Percentiles rank a stretch among this genome's conserved stretches.
Evolutionary conservation across 2,113 vertebrate genomes (phyloP).

Genomic region (Triplophysa dalaica): DNA sequence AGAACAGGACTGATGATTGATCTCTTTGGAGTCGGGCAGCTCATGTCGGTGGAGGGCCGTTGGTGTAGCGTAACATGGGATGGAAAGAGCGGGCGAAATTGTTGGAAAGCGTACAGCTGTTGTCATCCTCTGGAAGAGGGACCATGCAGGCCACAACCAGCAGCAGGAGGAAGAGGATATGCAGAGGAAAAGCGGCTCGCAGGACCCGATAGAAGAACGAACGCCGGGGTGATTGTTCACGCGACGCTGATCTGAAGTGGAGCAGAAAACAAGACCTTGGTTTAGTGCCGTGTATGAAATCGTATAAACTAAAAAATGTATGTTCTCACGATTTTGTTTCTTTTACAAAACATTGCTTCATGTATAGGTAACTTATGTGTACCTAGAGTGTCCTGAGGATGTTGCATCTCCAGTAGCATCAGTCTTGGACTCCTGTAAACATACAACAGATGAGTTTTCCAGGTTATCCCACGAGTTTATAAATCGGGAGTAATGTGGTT

Average conservation of each 20-base stretch:
- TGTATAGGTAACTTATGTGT: background rate
- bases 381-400: slow-evolving; percentile 20
- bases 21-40: background rate
- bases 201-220: slow-evolving; percentile 85
- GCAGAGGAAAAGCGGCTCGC: slow-evolving; percentile 83
- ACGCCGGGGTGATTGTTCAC: slow-evolving; percentile 61
- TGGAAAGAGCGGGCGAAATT: slow-evolving; percentile 92
- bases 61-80: slow-evolving; percentile 90
- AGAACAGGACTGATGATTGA: background rate
- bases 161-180: slow-evolving; percentile 85
- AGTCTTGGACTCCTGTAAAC: slow-evolving; percentile 33
- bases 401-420: slow-evolving; percentile 9
- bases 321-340: too few relatives aligned
- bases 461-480: too few relatives aligned
- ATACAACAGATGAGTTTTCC: background rate
- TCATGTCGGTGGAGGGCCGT: slow-evolving; percentile 89
- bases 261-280: background rate
- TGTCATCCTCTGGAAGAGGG: slow-evolving; percentile 79
- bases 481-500: too few relatives aligned
- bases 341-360: too few relatives aligned
- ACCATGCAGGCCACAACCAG: slow-evolving; percentile 84
- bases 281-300: background rate
- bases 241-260: slow-evolving; percentile 57
- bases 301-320: background rate
- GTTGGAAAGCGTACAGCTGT: slow-evolving; percentile 86